Evolutionary conservation across 2,797 vertebrate genomes (phyloP), one percentile per base, ranked within the genome.

Genomic region (Poeciliopsis presidionis): DNA sequence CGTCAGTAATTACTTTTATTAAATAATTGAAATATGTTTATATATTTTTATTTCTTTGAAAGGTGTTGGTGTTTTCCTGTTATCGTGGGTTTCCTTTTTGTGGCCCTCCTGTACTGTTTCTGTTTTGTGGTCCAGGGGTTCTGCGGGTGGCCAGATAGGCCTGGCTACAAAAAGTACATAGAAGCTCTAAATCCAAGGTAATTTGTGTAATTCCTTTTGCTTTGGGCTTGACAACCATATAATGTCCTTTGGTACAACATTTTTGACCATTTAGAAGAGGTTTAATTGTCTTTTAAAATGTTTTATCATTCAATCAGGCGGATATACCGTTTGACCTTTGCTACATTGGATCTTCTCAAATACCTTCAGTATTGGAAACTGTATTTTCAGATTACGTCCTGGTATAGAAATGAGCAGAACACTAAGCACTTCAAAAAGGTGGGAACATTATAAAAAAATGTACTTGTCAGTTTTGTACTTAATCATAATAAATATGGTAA

Each of bases 121-220:
- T 95, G 94, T 70, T 67, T 95, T 2, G 81, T 89, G 49, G 88
- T 77, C 45, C 96, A 96, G 86, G 95, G 92, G 91, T 43, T 95
- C 57, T 93, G 93, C 43, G 95, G 95, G 51, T 96, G 94, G 95
- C 95, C 96, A 39, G 87, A 90, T 76, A 94, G 94, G 71, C 93
- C 94, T 16, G 96, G 95, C 30, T 94, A 93, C 33, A 91, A 91
- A 81, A 96, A 96, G 84, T 95, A 95, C 80, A 86, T 88, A 13
- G 95, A 96, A 84, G 95, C 95, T 43, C 83, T 95, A 18, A 96
- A 93, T 85, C 95, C 95, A 84, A 91, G 95, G 95, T 96, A 84
- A 86, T 2, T 14, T 69, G 7, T 59, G 0, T 45, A 43, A 71
- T 55, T 0, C 1, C 30, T 46, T 36, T 25, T 13, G 39, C 30